A percentile compares a stretch with the other conserved stretches of the same genome.
Evolutionary conservation across 2,888 invertebrate species (phyloP).

Genomic region (Thymelicus acteon): DNA sequence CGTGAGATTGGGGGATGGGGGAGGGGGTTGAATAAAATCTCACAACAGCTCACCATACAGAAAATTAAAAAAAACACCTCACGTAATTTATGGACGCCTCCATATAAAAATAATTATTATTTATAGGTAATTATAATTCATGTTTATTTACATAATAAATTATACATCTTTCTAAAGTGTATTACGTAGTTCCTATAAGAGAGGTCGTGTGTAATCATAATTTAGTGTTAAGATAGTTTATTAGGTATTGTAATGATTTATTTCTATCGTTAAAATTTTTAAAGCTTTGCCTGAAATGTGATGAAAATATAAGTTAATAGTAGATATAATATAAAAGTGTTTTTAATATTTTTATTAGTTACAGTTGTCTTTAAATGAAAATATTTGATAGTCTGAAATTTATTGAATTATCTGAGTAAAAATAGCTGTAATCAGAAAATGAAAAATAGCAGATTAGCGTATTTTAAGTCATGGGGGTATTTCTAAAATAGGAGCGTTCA

Average conservation of each 20-base stretch:
- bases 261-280: constrained; percentile 1
- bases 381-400: not conserved
- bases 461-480: too few relatives aligned
- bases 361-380: not conserved
- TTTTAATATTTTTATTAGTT: constrained; percentile 3
- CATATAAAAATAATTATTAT: not conserved
- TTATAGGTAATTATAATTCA: not conserved
- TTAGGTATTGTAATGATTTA: constrained; percentile 3
- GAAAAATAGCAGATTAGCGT: too few relatives aligned
- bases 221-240: not conserved
- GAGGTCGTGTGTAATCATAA: constrained; percentile 23
- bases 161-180: constrained; percentile 6
- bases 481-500: too few relatives aligned
- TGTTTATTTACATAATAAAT: not conserved
- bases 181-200: constrained; percentile 30
- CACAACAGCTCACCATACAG: too few relatives aligned
- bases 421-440: too few relatives aligned
- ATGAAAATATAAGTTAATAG: not conserved
- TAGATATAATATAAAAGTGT: not conserved
- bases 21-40: too few relatives aligned
- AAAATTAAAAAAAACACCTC: too few relatives aligned
- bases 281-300: constrained; percentile 11
- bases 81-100: too few relatives aligned
- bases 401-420: too few relatives aligned
- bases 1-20: too few relatives aligned